A percentile compares a stretch with the other conserved stretches of the same genome.
Conservation (phyloP, 2,888 invertebrate genomes). For the Diarsia mendica region DNA sequence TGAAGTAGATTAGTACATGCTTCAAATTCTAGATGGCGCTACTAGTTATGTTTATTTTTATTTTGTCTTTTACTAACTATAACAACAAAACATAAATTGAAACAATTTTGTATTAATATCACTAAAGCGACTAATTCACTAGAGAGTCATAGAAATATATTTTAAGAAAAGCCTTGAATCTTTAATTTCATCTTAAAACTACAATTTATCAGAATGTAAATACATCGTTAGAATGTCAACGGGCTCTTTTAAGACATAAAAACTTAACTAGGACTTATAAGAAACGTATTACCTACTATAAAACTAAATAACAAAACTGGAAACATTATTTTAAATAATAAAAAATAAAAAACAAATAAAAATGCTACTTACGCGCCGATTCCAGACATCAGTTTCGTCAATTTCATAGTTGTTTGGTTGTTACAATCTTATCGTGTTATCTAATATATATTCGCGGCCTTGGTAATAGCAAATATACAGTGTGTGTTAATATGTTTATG, state of each 20-base stretch:
- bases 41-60: background rate
- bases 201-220: background rate
- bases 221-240: background rate
- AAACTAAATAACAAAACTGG: background rate
- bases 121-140: background rate
- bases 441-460: slow-evolving; percentile 29
- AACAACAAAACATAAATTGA: background rate
- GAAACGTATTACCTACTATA: background rate
- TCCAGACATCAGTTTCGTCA: slow-evolving; percentile 22
- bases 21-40: slow-evolving; percentile 21
- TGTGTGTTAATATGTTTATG: background rate
- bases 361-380: slow-evolving; percentile 48
- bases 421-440: slow-evolving; percentile 46
- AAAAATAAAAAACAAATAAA: background rate
- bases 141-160: background rate
- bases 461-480: slow-evolving; percentile 24
- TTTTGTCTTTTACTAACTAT: too few species aligned
- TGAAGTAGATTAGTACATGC: background rate
- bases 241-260: background rate
- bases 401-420: slow-evolving; percentile 46
- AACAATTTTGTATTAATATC: background rate
- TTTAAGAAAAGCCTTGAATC: background rate
- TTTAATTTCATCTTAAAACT: background rate
- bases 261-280: background rate
- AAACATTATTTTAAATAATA: background rate